Conservation (phyloP, 2,797 vertebrate species). For the Malacoraja senta region DNA sequence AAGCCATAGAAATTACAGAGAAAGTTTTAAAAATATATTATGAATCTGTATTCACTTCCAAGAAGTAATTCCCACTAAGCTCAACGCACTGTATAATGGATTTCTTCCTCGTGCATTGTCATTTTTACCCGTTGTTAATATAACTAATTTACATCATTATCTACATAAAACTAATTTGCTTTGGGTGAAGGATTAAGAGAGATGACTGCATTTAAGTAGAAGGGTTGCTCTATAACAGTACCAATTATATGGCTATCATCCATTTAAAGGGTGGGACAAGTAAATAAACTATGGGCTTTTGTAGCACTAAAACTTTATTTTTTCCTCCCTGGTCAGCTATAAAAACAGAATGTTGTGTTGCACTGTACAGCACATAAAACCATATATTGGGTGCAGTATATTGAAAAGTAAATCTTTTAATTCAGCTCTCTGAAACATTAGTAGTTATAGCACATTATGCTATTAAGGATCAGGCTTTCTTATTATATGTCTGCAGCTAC, state of each 20-base stretch:
- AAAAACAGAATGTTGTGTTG: neutral
- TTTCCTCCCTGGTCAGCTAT: neutral
- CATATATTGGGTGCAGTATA: neutral
- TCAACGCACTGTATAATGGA: slow-evolving; percentile 16
- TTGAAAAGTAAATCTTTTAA: neutral
- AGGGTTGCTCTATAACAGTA: slow-evolving; percentile 12
- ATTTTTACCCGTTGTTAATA: slow-evolving; percentile 37
- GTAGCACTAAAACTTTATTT: neutral
- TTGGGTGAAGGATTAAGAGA: slow-evolving; percentile 29
- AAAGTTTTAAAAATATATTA: slow-evolving; percentile 12
- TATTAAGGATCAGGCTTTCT: neutral
- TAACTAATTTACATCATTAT: slow-evolving; percentile 34
- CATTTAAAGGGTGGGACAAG: neutral
- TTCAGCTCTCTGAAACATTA: neutral
- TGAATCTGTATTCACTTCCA: slow-evolving; percentile 27
- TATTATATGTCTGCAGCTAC: neutral
- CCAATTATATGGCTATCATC: slow-evolving; percentile 25
- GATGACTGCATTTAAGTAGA: slow-evolving; percentile 31
- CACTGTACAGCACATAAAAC: neutral
- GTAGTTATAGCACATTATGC: neutral
- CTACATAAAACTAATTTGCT: slow-evolving; percentile 36
- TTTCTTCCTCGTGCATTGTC: slow-evolving; percentile 31
- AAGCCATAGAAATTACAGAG: slow-evolving; percentile 22
- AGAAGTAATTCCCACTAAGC: slow-evolving; percentile 37
- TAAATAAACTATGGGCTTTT: neutral